phyloP scores from a whole-genome alignment of 2,888 invertebrate species.

The Dryococelus australis region DNA sequence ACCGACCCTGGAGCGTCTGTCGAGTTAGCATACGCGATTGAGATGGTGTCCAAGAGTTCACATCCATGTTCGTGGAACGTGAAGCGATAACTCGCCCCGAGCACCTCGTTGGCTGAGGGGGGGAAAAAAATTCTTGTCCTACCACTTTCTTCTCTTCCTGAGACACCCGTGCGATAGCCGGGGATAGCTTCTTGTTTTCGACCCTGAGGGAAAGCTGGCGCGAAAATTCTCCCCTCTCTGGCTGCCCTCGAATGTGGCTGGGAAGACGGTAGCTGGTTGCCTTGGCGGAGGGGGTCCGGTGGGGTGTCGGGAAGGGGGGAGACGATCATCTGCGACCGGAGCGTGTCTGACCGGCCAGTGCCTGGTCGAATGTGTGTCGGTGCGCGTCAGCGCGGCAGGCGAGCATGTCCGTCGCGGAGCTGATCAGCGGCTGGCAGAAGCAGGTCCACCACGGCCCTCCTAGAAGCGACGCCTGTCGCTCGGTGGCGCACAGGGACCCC shows the following conservation, averaged over 20 bases:
- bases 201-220: not conserved
- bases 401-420: conserved; percentile 17
- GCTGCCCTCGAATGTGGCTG: not conserved
- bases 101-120: not conserved
- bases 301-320: not conserved
- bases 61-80: not conserved
- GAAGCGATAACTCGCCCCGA: not conserved
- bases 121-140: not conserved
- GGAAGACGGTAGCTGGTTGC: not conserved
- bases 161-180: too few species aligned
- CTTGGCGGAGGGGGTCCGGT: not conserved
- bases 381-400: too few species aligned
- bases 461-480: conserved; percentile 54
- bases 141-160: not conserved
- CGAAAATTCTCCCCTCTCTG: not conserved
- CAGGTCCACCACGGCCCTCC: not conserved
- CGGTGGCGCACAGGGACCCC: conserved; percentile 59
- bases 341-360: not conserved
- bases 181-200: not conserved
- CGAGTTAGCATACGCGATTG: not conserved
- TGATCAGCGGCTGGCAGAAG: not conserved
- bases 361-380: not conserved
- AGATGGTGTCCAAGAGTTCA: not conserved
- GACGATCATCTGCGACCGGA: not conserved
- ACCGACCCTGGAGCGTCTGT: not conserved